Evolutionary conservation across 2,113 vertebrate species (phyloP), one percentile per base, ranked within the genome.

Genomic region (Chroicocephalus ridibundus): DNA sequence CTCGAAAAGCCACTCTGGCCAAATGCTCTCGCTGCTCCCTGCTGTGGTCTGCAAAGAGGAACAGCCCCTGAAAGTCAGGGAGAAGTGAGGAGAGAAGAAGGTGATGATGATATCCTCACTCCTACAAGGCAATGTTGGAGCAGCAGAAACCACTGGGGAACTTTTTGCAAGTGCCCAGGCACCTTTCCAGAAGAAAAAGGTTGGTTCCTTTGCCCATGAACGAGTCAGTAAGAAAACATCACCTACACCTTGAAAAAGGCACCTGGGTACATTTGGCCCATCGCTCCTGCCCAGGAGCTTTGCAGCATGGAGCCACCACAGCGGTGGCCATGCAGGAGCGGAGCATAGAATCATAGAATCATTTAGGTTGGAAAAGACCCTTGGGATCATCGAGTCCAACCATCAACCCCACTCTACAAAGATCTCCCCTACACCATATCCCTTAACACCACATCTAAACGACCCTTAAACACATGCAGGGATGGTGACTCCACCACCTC

Each of bases 241-340:
- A 55, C 7, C 34, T n/a, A 15, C 32, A 40, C 11, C 38, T 31
- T 47, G n/a, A 5, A 47, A 29, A 84, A 62, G 29, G 4, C 15
- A 15, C 15, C 31, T 11, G 34, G 27, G 25, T 47, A 31, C 1
- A 0, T 26, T 22, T 24, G 49, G 16, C 20, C 27, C 19, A 17
- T 24, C 0, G 0, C 10, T 76, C 10, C 61, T 49, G 61, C 42
- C 32, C 25, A 26, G 22, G 34, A 22, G 8, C 51, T 78, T 40
- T 42, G 49, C 25, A 12, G 51, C 4, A 0, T 15, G 34, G 15
- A 46, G 46, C 38, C 15, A 40, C 34, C 44, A 70, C 1, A 0
- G 32, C 2, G 19, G 34, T 54, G 38, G 38, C 64, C 10, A 7
- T 1, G 21, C 15, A 15, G 15, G 72, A 66, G 52, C 38, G 31